Evolutionary conservation across 2,888 invertebrate genomes (phyloP), one percentile per base, ranked within the genome.

Genomic region (Seira sanloemensis): DNA sequence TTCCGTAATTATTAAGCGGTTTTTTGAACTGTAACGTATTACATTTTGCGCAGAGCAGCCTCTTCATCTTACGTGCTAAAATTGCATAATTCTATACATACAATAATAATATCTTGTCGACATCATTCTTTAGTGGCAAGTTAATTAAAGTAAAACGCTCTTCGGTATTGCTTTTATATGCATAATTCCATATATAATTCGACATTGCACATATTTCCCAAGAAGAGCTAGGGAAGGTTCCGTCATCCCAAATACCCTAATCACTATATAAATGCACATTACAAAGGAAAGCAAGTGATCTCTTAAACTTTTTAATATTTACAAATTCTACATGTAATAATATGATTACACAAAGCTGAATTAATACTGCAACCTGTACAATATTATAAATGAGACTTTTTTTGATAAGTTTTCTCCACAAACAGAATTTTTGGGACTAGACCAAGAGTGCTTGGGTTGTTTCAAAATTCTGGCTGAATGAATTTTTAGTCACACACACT

Each of bases 31-130:
- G 65, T 75, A 65, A 62, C 46, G 65, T 75, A 75, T 4, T 37
- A 37, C 12, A 37, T 75, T 75, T 75, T 75, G 75, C 65, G 75
- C 24, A 66, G 75, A 62, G 37, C 75, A 75, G 74, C 74, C 74
- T 74, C 62, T 19, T 62, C 74, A 74, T 68, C 19, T 25, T 23
- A 68, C n/a, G 0, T 19, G 62, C 19, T 7, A 66, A 66, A 24
- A 66, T 66, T 66, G 66, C 24, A 66, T 24, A n/a, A 66, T 66
- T 5, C 16, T 24, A 23, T 19, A 65, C 9, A 1, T 21, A 23
- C 66, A 1, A 7, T 65, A 2, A 65, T 66, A 66, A 66, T 66
- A 66, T 66, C 66, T n/a, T n/a, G n/a, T n/a, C n/a, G n/a, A n/a
- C n/a, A n/a, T n/a, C n/a, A n/a, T n/a, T n/a, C n/a, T n/a, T n/a